phyloP scores from a whole-genome alignment of 1,140 invertebrate genomes.

The Drosophila carrolli region DNA sequence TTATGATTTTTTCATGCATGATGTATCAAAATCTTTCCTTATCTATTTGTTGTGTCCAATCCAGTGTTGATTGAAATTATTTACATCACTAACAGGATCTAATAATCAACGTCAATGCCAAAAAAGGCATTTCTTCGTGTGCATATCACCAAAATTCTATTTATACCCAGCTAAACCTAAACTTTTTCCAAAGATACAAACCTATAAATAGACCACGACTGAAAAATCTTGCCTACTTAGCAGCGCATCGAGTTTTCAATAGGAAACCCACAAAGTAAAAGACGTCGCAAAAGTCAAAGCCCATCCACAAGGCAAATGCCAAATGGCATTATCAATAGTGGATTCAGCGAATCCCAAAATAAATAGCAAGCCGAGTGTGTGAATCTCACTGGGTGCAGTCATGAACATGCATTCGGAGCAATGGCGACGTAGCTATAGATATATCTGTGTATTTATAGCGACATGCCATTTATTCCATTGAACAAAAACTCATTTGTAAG shows the following conservation, averaged over 20 bases:
- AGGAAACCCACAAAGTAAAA: conserved; percentile 34
- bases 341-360: conserved; percentile 26
- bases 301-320: conserved; percentile 41
- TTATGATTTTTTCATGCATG: no score
- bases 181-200: conserved; percentile 9
- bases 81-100: no score
- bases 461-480: conserved; percentile 57
- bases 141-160: conserved; percentile 17
- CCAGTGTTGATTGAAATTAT: no score
- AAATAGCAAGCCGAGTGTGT: conserved; percentile 12
- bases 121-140: neutral
- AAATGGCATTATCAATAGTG: conserved; percentile 43
- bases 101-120: no score
- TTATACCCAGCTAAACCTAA: conserved; percentile 3
- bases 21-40: no score
- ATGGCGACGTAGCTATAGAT: neutral
- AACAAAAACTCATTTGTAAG: conserved; percentile 57
- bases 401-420: conserved; percentile 17
- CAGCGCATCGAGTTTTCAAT: conserved; percentile 28
- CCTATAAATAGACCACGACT: conserved; percentile 3
- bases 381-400: conserved; percentile 24
- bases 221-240: conserved; percentile 41
- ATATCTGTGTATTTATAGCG: conserved; percentile 6
- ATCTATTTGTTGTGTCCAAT: no score
- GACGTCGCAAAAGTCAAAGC: conserved; percentile 40